Conservation (phyloP, 2,113 vertebrate species). For the Phalacrocorax brasilianus region DNA sequence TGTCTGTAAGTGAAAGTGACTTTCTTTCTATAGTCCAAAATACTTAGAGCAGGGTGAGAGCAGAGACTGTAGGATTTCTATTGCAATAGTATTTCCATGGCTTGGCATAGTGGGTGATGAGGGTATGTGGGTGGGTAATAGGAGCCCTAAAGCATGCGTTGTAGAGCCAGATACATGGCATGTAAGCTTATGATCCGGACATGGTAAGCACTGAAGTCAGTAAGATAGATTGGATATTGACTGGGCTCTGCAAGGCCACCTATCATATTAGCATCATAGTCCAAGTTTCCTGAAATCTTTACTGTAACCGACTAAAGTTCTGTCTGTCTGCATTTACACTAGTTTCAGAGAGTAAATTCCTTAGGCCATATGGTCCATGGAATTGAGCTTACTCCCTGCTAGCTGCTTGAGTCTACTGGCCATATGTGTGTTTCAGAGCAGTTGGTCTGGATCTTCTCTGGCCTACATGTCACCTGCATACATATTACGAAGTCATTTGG, state of each 20-base stretch:
- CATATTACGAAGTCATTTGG: background rate
- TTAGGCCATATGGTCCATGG: background rate
- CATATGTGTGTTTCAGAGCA: background rate
- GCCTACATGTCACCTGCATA: background rate
- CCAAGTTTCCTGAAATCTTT: background rate
- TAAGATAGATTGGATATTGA: background rate
- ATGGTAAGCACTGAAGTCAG: background rate
- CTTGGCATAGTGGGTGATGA: background rate
- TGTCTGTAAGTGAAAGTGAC: background rate
- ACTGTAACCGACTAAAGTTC: background rate
- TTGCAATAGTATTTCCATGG: background rate
- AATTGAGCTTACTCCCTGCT: background rate
- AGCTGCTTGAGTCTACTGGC: background rate
- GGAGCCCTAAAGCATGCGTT: background rate
- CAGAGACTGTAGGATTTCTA: background rate
- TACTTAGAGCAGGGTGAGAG: background rate
- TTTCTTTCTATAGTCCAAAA: background rate
- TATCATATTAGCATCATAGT: background rate
- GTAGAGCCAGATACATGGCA: fast-evolving
- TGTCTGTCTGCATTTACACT: background rate
- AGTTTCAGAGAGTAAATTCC: background rate
- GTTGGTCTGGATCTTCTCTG: background rate
- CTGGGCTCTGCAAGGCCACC: background rate
- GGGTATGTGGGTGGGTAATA: too few relatives aligned
- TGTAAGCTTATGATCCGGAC: background rate